Percentiles rank a stretch among this genome's conserved stretches.
Conservation (phyloP, 2,797 vertebrate species). For the Benthosema pterotum region DNA sequence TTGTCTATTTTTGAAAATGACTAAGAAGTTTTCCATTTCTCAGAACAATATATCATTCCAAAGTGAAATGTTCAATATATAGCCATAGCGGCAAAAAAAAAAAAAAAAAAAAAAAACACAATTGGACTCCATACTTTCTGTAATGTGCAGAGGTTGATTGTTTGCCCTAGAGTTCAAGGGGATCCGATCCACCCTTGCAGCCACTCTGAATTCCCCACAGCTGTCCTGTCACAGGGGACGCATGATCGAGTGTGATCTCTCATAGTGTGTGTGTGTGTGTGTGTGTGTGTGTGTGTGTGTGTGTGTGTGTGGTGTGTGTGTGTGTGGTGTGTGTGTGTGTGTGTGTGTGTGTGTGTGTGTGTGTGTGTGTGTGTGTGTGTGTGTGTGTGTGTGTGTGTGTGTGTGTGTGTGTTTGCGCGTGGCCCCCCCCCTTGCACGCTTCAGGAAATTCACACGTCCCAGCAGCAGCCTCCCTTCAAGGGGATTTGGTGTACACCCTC, state of each 20-base stretch:
- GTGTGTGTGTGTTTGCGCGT: too few relatives aligned
- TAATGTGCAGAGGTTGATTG: conserved; percentile 16
- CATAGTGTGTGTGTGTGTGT: not conserved
- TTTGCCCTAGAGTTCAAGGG: conserved; percentile 40
- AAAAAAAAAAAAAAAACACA: conserved; percentile 16
- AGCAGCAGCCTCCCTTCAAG: conserved; percentile 28
- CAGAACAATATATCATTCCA: too few relatives aligned
- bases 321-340: too few relatives aligned
- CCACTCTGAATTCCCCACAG: conserved; percentile 37
- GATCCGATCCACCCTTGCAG: conserved; percentile 31
- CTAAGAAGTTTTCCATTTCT: too few relatives aligned
- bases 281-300: too few relatives aligned
- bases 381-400: too few relatives aligned
- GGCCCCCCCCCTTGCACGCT: conserved; percentile 3
- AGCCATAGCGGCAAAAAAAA: too few relatives aligned
- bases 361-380: too few relatives aligned
- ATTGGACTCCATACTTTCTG: conserved; percentile 29
- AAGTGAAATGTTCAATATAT: too few relatives aligned
- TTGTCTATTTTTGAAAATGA: too few relatives aligned
- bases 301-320: too few relatives aligned
- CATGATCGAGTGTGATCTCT: conserved; percentile 42
- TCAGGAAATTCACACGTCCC: conserved; percentile 35
- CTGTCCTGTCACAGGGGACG: conserved; percentile 41
- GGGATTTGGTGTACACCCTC: conserved; percentile 23
- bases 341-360: too few relatives aligned